Evolutionary conservation across 2,113 vertebrate species (phyloP), one percentile per base, ranked within the genome.

Genomic region (Tretioscincus oriximinensis): DNA sequence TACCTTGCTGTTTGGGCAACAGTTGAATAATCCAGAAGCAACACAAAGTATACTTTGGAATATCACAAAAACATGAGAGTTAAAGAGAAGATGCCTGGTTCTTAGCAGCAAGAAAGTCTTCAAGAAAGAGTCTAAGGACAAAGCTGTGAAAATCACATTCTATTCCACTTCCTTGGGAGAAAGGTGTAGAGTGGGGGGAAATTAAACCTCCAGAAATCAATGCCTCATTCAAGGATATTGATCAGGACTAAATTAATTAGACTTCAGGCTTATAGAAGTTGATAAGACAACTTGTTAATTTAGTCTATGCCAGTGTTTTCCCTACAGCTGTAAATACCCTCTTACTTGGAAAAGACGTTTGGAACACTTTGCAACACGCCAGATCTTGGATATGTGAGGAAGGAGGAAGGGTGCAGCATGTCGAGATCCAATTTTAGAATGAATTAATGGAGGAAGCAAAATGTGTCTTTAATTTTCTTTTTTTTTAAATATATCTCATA

Each of bases 221-320:
- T 96, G 95, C 78, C 93, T 96, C 95, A 95, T 96, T 96, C 95
- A 96, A 90, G 92, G 92, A 91, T 96, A 96, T 96, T 95, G 96
- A 96, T 96, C 95, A 96, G 93, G 71, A 82, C 92, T 95, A 96
- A 96, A 96, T 96, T 96, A 96, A 96, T 96, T 96, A 96, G 95
- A 96, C 95, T 96, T 91, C 90, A 92, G 93, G 94, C 95, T 96
- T 96, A 96, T 92, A 92, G 94, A 92, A 92, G 93, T 95, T 96
- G 96, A 96, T 96, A 96, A 96, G 96, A 95, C 94, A 95, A 96
- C 94, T 94, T 95, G 95, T 96, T 96, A 96, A 96, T 96, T 96
- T 96, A 94, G 95, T 96, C 95, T 95, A 93, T 93, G 95, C 95
- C 94, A 95, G 95, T 90, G 92, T 95, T 95, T 96, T 93, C 95